Evolutionary conservation across 2,113 vertebrate genomes (phyloP), one percentile per base, ranked within the genome.

Genomic region (Poeciliopsis prolifica): DNA sequence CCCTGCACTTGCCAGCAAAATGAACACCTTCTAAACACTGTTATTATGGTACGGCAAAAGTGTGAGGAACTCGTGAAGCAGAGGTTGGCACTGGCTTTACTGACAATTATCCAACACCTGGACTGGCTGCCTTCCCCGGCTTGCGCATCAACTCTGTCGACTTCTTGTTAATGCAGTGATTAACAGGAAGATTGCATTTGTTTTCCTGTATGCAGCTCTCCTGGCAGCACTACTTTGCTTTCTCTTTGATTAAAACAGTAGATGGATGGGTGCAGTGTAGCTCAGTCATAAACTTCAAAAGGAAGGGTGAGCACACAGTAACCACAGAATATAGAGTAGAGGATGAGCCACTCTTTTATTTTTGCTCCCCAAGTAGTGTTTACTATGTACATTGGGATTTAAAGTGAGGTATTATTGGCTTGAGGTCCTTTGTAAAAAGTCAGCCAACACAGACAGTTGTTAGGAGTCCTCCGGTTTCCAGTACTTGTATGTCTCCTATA

Each of bases 101-200:
- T 78, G 74, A 84, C 87, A 89, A 89, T 92, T 89, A 87, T 85
- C 87, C 77, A 80, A 84, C 88, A 89, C 91, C 92, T 93, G 82
- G 88, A 78, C 77, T 61, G 81, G 85, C 81, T 90, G 63, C 44
- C 70, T 65, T 80, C 78, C 74, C 78, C 77, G 75, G 75, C 72
- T 77, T 77, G 76, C 79, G 80, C 68, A 78, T 89, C 86, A 82
- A 74, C 78, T 85, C 80, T 84, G 89, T 87, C 72, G 66, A 81
- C 84, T 75, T 88, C 65, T 88, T 89, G 84, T 87, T 91, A 92
- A 89, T 87, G 77, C 79, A 80, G 81, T 90, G 88, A 92, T 90
- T 90, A 92, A 92, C 81, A 89, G 81, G 77, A 85, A 86, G 78
- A 84, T 86, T 77, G 79, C 79, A 74, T 89, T 91, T 90, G 79